Conservation (phyloP, 1,140 invertebrate species). For the Apis laboriosa region DNA sequence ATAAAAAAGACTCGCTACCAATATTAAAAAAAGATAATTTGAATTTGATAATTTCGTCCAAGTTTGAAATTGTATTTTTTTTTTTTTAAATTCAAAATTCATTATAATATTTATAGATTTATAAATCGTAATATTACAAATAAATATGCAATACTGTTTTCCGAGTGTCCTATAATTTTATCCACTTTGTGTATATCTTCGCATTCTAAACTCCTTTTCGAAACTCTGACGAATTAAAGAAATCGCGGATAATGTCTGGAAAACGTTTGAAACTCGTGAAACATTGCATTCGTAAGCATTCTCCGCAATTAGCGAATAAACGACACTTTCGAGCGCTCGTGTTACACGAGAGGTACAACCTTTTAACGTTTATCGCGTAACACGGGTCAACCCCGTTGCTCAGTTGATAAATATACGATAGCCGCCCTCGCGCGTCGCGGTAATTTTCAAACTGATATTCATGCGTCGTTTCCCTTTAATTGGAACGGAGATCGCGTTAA, state of each 20-base stretch:
- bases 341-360: neutral
- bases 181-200: no score
- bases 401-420: neutral
- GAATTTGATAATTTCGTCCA: neutral
- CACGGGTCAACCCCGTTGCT: neutral
- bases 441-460: neutral
- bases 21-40: no score
- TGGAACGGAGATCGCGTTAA: neutral
- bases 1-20: no score
- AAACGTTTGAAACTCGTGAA: neutral
- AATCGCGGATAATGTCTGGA: no score
- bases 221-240: neutral
- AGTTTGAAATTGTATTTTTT: no score
- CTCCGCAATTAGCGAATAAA: neutral
- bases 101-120: no score
- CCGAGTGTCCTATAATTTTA: no score
- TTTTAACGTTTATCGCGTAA: slow-evolving; percentile 5
- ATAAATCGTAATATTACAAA: no score
- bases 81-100: no score
- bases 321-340: neutral
- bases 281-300: neutral
- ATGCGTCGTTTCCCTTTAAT: slow-evolving; percentile 1
- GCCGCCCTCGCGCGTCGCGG: neutral
- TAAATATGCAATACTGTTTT: no score
- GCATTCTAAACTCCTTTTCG: neutral